A percentile compares a stretch with the other conserved stretches of the same genome.
Evolutionary conservation across 2,888 invertebrate genomes (phyloP).

Genomic region (Lottia scabra): DNA sequence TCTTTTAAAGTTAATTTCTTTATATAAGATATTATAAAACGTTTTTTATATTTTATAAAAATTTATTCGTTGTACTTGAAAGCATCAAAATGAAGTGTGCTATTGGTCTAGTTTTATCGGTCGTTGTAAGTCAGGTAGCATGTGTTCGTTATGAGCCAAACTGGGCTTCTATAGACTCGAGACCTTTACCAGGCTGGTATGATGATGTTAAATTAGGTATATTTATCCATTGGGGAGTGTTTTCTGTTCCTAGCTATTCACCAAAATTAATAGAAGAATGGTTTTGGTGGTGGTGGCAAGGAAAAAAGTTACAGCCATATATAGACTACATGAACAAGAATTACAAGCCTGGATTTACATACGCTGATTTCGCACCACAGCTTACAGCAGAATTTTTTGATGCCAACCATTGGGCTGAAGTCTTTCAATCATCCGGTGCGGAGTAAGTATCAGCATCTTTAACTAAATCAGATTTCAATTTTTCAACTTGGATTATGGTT

Average conservation of each 20-base stretch:
- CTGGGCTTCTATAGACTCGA: conserved; percentile 68
- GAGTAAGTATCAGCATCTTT: conserved; percentile 72
- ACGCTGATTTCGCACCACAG: conserved; percentile 88
- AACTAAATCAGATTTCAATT: no score
- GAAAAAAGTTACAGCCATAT: conserved; percentile 43
- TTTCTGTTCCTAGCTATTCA: conserved; percentile 58
- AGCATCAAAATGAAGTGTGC: no score
- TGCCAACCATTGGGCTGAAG: conserved; percentile 83
- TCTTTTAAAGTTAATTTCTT: no score
- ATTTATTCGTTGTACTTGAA: no score
- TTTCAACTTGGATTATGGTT: no score
- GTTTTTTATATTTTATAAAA: no score
- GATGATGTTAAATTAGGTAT: conserved; percentile 70
- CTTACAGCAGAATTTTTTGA: conserved; percentile 90
- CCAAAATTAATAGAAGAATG: conserved; percentile 75
- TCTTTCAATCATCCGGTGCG: conserved; percentile 87
- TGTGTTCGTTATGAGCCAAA: conserved; percentile 37
- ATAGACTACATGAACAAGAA: conserved; percentile 82
- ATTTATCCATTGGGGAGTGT: conserved; percentile 70
- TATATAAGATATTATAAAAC: no score
- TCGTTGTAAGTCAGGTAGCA: no score
- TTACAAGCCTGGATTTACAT: conserved; percentile 85
- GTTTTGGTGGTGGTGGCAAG: conserved; percentile 88
- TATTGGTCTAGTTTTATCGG: no score
- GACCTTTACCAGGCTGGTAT: conserved; percentile 68